Evolutionary conservation across 2,888 invertebrate species (phyloP).

Genomic region (Cactoblastis cactorum): DNA sequence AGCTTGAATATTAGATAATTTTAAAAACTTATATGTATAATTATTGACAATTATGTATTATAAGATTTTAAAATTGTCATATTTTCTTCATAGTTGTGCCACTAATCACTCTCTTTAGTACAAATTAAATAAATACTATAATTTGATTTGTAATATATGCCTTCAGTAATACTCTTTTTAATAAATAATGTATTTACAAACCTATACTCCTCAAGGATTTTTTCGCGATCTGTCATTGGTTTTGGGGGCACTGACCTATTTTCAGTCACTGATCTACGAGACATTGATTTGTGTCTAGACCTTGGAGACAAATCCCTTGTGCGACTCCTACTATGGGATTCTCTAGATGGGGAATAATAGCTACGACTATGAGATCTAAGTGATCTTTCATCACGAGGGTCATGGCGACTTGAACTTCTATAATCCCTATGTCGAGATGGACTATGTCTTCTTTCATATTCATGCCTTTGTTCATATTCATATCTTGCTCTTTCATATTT

Average conservation of each 20-base stretch:
- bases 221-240: constrained; percentile 61
- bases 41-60: too few relatives aligned
- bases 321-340: constrained; percentile 29
- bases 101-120: too few relatives aligned
- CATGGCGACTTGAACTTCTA: constrained; percentile 41
- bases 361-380: constrained; percentile 42
- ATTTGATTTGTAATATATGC: too few relatives aligned
- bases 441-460: constrained; percentile 42
- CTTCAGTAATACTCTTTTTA: constrained; percentile 14
- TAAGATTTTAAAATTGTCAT: too few relatives aligned
- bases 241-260: constrained; percentile 41
- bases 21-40: too few relatives aligned
- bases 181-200: too few relatives aligned
- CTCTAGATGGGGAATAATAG: constrained; percentile 31
- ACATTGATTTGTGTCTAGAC: constrained; percentile 29
- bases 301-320: constrained; percentile 34
- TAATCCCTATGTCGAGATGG: constrained; percentile 35
- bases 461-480: constrained; percentile 45
- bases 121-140: too few relatives aligned
- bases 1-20: too few relatives aligned
- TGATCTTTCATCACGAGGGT: constrained; percentile 30
- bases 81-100: too few relatives aligned
- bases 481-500: constrained; percentile 33
- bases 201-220: constrained; percentile 69
- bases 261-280: constrained; percentile 52